A percentile compares a stretch with the other conserved stretches of the same genome.
Conservation (phyloP, 2,888 invertebrate genomes). For the Hypercompe scribonia region DNA sequence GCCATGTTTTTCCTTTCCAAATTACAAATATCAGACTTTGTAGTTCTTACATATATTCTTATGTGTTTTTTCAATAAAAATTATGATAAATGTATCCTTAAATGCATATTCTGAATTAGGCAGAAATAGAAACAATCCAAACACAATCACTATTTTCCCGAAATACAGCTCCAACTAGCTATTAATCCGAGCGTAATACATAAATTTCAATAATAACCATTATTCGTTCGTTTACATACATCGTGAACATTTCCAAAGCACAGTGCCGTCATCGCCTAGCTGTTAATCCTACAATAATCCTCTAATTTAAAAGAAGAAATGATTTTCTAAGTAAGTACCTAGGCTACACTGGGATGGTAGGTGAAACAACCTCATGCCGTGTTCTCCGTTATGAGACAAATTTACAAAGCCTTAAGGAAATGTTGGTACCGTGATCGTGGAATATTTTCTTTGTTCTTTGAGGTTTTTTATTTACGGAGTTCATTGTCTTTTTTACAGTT, state of each 20-base stretch:
- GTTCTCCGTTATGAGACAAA: neutral
- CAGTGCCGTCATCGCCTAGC: neutral
- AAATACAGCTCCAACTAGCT: neutral
- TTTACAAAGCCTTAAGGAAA: neutral
- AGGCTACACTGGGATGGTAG: neutral
- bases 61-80: no score
- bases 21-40: no score
- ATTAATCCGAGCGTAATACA: neutral
- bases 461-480: neutral
- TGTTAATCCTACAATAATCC: neutral
- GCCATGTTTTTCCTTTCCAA: no score
- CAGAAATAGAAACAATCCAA: neutral
- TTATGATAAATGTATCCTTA: no score
- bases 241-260: neutral
- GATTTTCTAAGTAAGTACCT: neutral
- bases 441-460: neutral
- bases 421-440: neutral
- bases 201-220: neutral
- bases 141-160: neutral
- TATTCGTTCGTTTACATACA: no score
- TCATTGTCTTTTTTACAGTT: neutral
- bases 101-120: neutral
- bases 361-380: neutral
- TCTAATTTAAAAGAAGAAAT: neutral
- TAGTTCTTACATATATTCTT: no score